Conservation (phyloP, 2,113 vertebrate species). For the Pomatostomus ruficeps region DNA sequence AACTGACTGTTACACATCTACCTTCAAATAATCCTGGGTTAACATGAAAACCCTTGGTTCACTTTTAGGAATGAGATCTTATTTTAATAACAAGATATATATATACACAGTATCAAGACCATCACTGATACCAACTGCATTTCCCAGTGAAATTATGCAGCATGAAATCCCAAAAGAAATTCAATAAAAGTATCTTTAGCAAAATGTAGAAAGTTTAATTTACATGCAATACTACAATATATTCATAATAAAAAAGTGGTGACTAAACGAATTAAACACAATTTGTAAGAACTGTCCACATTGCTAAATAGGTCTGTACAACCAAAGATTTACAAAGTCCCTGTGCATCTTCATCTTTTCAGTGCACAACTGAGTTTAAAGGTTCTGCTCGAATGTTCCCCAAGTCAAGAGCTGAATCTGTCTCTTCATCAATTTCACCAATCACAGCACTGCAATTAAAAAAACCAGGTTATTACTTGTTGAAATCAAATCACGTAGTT, state of each 20-base stretch:
- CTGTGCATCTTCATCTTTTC: slow-evolving; percentile 47
- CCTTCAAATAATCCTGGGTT: not conserved
- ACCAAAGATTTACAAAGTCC: slow-evolving; percentile 68
- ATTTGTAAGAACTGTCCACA: slow-evolving; percentile 52
- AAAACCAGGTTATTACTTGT: not conserved
- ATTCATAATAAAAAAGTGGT: slow-evolving; percentile 49
- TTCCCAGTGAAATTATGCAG: not conserved
- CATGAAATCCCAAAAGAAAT: not conserved
- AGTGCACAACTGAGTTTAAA: slow-evolving; percentile 94
- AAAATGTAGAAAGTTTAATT: slow-evolving; percentile 78
- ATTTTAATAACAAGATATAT: not conserved
- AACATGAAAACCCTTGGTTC: not conserved
- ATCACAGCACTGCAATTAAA: slow-evolving; percentile 86
- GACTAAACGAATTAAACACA: slow-evolving; percentile 32
- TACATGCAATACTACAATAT: slow-evolving; percentile 69
- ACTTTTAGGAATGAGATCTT: not conserved
- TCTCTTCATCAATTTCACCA: slow-evolving; percentile 98
- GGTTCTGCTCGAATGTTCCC: slow-evolving; percentile 96
- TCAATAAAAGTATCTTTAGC: not conserved
- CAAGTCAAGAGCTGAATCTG: slow-evolving; percentile 93
- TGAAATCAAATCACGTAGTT: not conserved
- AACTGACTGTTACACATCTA: not conserved
- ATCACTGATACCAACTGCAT: not conserved
- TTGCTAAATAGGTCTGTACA: slow-evolving; percentile 70
- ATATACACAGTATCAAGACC: not conserved